Base-by-base conservation (phyloP, 2,113 vertebrate species). In the Lipotes vexillifer region DNA sequence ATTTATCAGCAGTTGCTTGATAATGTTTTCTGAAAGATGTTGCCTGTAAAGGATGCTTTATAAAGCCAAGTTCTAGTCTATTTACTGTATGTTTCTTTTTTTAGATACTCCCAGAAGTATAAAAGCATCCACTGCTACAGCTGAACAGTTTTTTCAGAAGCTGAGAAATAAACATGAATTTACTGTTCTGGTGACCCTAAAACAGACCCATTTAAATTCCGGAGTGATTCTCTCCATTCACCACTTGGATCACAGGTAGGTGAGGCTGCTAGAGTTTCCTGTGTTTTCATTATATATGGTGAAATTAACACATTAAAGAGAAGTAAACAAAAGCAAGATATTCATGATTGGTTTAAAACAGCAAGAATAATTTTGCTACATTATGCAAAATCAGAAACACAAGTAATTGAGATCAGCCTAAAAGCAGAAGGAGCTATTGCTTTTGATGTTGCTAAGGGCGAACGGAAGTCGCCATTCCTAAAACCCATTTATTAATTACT, bases 211-310 rank as follows among this genome's bases (percentile, higher is more conserved):
- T 83, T 99, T 99, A 97, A 99, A 99, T 99, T 99, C 99, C 23
- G 99, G 99, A 92, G 99, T 99, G 97, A 99, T 99, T 97, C 98
- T 99, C 81, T 99, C 99, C 93, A 98, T 99, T 97, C 99, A 99
- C 97, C 99, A 99, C 86, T 98, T 99, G 97, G 99, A 99, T 97
- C 99, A 99, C 97, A 99, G 99, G 99, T 99, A 97, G 97, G 97
- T 91, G 36, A 21, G 27, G 41, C 84, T 91, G 66, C 57, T 38
- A 83, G 31, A 5, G 57, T 82, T 94, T 80, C 27, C 46, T 8
- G 0, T 52, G 41, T 82, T 92, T 91, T 92, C 33, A 12, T 81
- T 91, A 10, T 74, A 2, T 94, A 4, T 85, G 8, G 59, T 96
- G 96, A 66, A 77, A 78, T 88, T 65, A 85, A 68, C 81, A 93